Conservation (phyloP, 2,113 vertebrate species). For the Cebus imitator region DNA sequence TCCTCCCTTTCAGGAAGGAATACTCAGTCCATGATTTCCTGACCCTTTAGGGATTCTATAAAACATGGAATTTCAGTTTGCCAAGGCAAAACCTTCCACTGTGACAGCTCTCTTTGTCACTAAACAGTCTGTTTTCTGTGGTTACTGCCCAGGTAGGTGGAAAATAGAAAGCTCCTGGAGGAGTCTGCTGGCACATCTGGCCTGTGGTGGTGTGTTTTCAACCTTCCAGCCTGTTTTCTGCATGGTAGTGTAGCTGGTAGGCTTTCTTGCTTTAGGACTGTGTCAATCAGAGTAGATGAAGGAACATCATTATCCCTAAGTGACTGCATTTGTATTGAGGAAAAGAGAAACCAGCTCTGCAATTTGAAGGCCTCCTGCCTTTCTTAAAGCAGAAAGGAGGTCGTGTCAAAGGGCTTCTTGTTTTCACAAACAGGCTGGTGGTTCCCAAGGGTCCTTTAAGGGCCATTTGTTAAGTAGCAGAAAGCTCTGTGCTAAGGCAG, state of each 20-base stretch:
- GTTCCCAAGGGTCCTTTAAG: conserved; percentile 39
- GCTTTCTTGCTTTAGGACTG: neutral
- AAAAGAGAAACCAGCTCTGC: neutral
- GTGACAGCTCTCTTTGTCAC: conserved; percentile 6
- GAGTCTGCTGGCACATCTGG: neutral
- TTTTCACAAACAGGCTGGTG: neutral
- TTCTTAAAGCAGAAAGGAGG: conserved; percentile 42
- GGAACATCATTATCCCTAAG: neutral
- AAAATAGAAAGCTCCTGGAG: neutral
- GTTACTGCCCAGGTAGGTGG: neutral
- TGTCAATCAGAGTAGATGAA: neutral
- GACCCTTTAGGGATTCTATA: neutral
- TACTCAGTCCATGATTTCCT: neutral
- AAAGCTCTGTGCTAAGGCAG: neutral
- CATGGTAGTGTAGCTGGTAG: neutral
- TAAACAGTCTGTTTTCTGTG: neutral
- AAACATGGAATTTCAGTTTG: neutral
- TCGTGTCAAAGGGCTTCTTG: conserved; percentile 23
- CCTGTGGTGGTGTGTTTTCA: neutral
- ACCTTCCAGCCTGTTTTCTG: neutral
- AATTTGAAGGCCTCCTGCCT: conserved; percentile 9
- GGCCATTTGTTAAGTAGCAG: neutral
- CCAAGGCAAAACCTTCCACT: neutral
- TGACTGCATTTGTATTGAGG: neutral
- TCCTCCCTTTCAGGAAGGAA: neutral